Evolutionary conservation across 2,797 vertebrate genomes (phyloP), one percentile per base, ranked within the genome.

Genomic region (Emys orbicularis): DNA sequence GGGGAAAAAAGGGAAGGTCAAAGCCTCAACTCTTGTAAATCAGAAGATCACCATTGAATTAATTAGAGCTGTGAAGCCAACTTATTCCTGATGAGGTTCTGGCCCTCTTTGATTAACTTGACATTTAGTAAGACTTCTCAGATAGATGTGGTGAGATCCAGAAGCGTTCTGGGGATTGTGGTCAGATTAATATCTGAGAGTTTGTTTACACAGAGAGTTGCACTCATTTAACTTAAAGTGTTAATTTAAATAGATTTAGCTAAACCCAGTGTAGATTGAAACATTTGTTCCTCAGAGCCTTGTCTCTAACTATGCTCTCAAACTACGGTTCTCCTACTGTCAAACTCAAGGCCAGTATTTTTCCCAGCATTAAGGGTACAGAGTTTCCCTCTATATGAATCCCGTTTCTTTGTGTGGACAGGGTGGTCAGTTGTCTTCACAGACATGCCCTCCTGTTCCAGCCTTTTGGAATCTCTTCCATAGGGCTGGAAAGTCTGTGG

Each of bases 381-480:
- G 94, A 89, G 92, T 86, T 94, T 31, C 37, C 83, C 90, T 94
- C 89, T 79, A 81, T 94, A 56, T 89, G 76, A 96, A 90, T 96
- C 89, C 81, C 52, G 1, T 31, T 77, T 77, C 27, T 49, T 16
- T 77, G 74, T 8, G 95, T 93, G 92, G 90, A 95, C 94, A 86
- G 59, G 90, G 88, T 97, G 96, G 96, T 96, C 95, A 94, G 93
- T 93, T 97, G 87, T 92, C 95, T 93, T 0, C 3, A 90, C 93
- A 94, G 27, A 96, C 91, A 94, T 92, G 92, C 94, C 96, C 94
- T 97, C 91, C 85, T 95, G 76, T 95, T 81, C 61, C 59, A 95
- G 86, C 74, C 74, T 79, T 96, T 94, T 92, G 79, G 93, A 97
- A 90, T 92, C 61, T 97, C 94, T 96, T 90, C 84, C 65, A 79